A percentile compares a stretch with the other conserved stretches of the same genome.
Conservation (phyloP, 2,113 vertebrate genomes). For the Geothlypis trichas region DNA sequence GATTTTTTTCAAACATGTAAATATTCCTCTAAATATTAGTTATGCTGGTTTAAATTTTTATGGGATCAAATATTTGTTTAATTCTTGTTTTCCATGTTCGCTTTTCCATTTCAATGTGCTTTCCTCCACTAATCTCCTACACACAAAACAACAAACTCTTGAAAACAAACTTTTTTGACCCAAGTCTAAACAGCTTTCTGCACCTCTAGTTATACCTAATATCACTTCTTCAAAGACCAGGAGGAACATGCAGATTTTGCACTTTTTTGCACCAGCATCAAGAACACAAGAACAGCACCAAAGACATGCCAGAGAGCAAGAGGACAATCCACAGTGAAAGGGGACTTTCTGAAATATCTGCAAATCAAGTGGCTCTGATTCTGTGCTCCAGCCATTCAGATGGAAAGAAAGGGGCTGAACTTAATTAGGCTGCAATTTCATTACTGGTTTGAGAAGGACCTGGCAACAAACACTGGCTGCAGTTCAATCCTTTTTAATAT, state of each 20-base stretch:
- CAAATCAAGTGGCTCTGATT: background rate
- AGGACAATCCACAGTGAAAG: background rate
- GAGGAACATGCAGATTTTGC: background rate
- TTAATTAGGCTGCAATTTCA: background rate
- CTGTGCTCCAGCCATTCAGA: background rate
- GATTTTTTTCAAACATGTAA: background rate
- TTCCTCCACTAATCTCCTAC: background rate
- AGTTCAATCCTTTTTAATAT: background rate
- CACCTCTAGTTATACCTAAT: background rate
- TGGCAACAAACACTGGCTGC: background rate
- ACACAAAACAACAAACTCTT: background rate
- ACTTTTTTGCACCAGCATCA: background rate
- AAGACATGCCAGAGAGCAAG: background rate
- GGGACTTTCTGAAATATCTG: background rate
- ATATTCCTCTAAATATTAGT: slow-evolving; percentile 45
- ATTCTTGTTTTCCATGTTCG: background rate
- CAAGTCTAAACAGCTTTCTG: background rate
- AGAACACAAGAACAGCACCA: background rate
- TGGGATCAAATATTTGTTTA: slow-evolving; percentile 49
- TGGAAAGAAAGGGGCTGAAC: background rate
- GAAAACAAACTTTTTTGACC: background rate
- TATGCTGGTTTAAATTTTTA: slow-evolving; percentile 54
- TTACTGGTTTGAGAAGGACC: background rate
- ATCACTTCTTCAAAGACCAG: background rate
- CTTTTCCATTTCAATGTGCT: background rate